A percentile compares a stretch with the other conserved stretches of the same genome.
phyloP scores from a whole-genome alignment of 2,113 vertebrate genomes.

The Camelus dromedarius region DNA sequence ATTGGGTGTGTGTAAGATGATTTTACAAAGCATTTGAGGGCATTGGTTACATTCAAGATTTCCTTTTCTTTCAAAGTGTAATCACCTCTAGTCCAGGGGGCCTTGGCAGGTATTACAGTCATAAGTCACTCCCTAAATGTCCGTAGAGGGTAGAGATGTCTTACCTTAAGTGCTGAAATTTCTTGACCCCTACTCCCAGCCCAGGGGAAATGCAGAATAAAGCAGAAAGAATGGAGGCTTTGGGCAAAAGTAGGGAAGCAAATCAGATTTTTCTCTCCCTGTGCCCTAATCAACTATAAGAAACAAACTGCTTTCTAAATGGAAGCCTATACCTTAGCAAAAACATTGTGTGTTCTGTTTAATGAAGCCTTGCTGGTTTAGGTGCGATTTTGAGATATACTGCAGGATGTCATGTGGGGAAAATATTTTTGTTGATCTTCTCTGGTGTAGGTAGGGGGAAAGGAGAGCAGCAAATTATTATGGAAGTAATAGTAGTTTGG shows the following conservation, averaged over 20 bases:
- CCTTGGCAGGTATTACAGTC: neutral
- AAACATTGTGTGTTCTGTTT: neutral
- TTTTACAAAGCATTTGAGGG: conserved; percentile 27
- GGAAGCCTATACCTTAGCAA: neutral
- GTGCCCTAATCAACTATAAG: neutral
- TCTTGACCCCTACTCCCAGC: neutral
- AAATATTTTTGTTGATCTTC: conserved; percentile 9
- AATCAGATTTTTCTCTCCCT: conserved; percentile 17
- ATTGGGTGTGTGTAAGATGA: neutral
- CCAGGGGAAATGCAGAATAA: conserved; percentile 20
- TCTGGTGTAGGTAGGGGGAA: neutral
- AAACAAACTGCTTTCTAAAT: neutral
- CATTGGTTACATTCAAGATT: conserved; percentile 24
- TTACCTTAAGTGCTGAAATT: conserved; percentile 22
- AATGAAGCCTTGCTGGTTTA: neutral
- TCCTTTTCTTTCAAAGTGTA: conserved; percentile 6
- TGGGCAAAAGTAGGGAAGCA: neutral
- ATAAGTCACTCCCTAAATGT: neutral
- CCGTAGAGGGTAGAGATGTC: neutral
- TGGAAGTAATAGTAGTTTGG: conserved; percentile 30
- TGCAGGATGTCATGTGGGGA: neutral
- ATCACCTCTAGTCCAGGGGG: neutral
- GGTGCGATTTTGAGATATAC: conserved; percentile 23
- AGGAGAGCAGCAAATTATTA: neutral
- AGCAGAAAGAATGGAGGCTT: conserved; percentile 2